Evolutionary conservation across 2,797 vertebrate genomes (phyloP), one percentile per base, ranked within the genome.

Genomic region (Echiichthys vipera): DNA sequence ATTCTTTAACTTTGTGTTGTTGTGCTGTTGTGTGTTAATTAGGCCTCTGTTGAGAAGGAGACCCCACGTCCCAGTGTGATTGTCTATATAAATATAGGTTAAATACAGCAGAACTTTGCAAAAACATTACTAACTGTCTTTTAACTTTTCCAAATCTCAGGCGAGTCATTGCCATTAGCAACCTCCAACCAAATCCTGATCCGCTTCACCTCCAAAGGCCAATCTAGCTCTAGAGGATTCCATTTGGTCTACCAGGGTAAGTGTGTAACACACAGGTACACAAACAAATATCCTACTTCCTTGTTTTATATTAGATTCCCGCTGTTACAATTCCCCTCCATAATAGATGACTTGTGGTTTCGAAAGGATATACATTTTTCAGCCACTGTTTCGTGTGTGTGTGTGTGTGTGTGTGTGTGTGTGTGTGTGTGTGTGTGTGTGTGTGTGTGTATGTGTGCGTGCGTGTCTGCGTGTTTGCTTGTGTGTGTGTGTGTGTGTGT

Each of bases 181-280:
- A 97, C 97, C 56, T 96, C 97, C 93, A 98, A 98, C 94, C 96
- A 99, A 94, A 95, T 99, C 85, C 94, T 99, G 69, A 97, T 99
- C 81, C 96, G 96, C 69, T 99, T 99, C 81, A 97, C 94, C 77
- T 96, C 98, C 84, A 99, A 98, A 94, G 96, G 97, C 71, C 97
- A 97, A 20, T 95, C 95, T 22, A 97, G 95, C 77, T 98, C 96
- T 61, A 96, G 91, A 92, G 98, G 98, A 34, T 99, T 99, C 88
- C 98, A 99, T 87, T 96, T 99, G 77, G 97, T 96, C 71, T 99
- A 99, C 90, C 98, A 99, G 95, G 98, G 98, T 99, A 93, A 85
- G 94, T 77, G 7, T 65, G 29, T 30, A 17, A 55, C 53, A 59
- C 45, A 22, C 18, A 34, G 5, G 0, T 45, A 54, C 14, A 54